phyloP scores from a whole-genome alignment of 2,797 vertebrate species.

The Danio aesculapii region DNA sequence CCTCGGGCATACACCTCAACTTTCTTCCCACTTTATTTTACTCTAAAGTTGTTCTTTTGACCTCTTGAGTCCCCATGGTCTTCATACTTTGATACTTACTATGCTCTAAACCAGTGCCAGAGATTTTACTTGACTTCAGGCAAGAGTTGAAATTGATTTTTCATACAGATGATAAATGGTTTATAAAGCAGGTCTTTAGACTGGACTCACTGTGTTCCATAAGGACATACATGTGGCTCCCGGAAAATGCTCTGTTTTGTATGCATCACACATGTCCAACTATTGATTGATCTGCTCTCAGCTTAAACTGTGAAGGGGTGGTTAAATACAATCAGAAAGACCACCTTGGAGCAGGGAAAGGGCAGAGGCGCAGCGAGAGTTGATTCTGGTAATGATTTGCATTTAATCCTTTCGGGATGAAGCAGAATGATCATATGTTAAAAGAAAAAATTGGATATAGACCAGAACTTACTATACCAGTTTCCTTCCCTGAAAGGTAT shows the following conservation, averaged over 20 bases:
- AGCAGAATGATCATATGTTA: conserved; percentile 37
- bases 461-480: conserved; percentile 4
- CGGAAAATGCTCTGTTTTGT: conserved; percentile 1
- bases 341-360: conserved; percentile 47
- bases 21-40: not conserved
- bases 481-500: not conserved
- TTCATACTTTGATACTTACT: not conserved
- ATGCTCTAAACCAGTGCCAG: conserved; percentile 7
- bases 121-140: conserved; percentile 30
- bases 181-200: conserved; percentile 8
- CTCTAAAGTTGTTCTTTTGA: conserved; percentile 1
- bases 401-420: conserved; percentile 43
- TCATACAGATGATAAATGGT: conserved; percentile 52
- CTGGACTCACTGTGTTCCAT: not conserved
- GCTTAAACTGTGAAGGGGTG: conserved; percentile 22
- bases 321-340: conserved; percentile 39
- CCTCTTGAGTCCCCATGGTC: not conserved
- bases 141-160: conserved; percentile 32
- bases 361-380: conserved; percentile 7
- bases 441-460: conserved; percentile 29
- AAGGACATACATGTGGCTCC: conserved; percentile 1
- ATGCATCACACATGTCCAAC: conserved; percentile 1
- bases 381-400: conserved; percentile 46
- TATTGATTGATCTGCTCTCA: conserved; percentile 16
- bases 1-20: not conserved